Evolutionary conservation across 2,797 vertebrate genomes (phyloP), one percentile per base, ranked within the genome.

Genomic region (Enteromius thamalakanensis): DNA sequence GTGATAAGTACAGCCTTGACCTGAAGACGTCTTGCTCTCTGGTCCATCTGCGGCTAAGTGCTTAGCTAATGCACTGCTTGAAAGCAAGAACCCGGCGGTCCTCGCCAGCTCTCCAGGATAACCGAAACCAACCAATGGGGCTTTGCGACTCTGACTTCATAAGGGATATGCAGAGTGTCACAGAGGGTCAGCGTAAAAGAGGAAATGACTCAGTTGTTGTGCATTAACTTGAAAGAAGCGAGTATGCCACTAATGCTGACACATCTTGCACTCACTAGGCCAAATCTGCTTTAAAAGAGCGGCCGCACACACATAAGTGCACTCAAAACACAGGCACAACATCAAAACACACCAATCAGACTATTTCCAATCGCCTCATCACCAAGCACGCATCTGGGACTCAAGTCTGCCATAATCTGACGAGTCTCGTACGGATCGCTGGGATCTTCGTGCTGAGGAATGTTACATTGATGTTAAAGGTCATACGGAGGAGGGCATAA

Each of bases 1-100:
- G 64, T 15, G 72, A 55, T 76, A 76, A 82, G 81, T 58, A 76
- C 34, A 79, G 86, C 60, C 58, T 17, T 53, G 81, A 79, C 84
- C 74, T 42, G 74, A 81, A 85, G 68, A 84, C 80, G 78, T 79
- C 77, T 83, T 62, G 49, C 68, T 51, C 78, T 77, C 29, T 19
- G 65, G 15, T 77, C 75, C 23, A 19, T 70, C 68, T 72, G 58
- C 17, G 6, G 34, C 58, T 74, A 83, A 83, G 80, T 68, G 72
- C 47, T 76, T 23, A 3, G 71, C 72, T 76, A 82, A 82, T 83
- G 81, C 60, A 68, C 58, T 68, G 76, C 78, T 78, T 62, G 32
- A 80, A 51, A 68, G 75, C 26, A 55, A 58, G 55, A 64, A 65
- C 40, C 53, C 64, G 17, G 19, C 29, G 17, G 55, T 45, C 17